Conservation (phyloP, 2,797 vertebrate genomes). For the Pangasius larnaudii region DNA sequence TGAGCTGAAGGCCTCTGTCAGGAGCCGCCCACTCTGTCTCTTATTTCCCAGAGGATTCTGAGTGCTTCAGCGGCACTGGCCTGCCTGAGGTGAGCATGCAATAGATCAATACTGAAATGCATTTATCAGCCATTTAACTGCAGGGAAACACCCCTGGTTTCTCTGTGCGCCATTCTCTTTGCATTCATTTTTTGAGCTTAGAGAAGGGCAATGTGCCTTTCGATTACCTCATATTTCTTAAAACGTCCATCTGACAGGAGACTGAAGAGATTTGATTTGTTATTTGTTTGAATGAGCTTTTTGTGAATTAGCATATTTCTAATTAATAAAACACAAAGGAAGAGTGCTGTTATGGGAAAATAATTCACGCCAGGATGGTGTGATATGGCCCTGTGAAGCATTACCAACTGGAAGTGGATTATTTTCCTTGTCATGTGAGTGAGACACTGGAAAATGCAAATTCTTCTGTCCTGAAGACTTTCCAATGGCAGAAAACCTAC, state of each 20-base stretch:
- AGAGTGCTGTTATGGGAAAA: neutral
- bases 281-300: neutral
- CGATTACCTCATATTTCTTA: neutral
- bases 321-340: neutral
- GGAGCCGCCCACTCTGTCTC: constrained; percentile 7
- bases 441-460: neutral
- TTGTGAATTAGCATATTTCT: neutral
- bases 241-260: neutral
- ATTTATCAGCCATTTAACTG: constrained; percentile 40
- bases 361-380: neutral
- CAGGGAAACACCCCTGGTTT: constrained; percentile 31
- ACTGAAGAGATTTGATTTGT: neutral
- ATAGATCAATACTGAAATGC: constrained; percentile 47
- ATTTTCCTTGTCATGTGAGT: neutral
- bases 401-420: too few species aligned
- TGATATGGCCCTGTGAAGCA: neutral
- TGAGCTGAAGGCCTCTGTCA: neutral
- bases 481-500: neutral
- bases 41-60: constrained; percentile 45
- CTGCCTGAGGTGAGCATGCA: constrained; percentile 22
- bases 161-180: constrained; percentile 14
- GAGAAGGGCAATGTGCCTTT: neutral
- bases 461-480: neutral
- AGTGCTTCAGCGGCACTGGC: constrained; percentile 20
- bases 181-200: constrained; percentile 18